Evolutionary conservation across 2,888 invertebrate species (phyloP).

Genomic region (Dasysyrphus tricinctus): DNA sequence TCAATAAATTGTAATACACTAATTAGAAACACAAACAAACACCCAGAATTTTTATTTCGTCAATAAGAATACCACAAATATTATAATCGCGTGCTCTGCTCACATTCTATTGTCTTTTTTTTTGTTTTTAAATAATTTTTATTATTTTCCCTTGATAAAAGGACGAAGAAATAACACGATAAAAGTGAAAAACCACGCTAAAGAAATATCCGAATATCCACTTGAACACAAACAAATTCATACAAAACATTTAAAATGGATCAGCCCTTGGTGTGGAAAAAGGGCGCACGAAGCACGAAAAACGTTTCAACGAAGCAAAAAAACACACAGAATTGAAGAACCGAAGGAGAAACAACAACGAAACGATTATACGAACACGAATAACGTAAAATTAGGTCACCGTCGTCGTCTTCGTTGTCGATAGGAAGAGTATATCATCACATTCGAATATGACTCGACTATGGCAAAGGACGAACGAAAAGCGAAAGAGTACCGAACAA

Average conservation of each 20-base stretch:
- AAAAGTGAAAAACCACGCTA: constrained; percentile 39
- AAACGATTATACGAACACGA: constrained; percentile 56
- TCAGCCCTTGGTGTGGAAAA: constrained; percentile 23
- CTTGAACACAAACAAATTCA: constrained; percentile 15
- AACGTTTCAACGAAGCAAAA: constrained; percentile 33
- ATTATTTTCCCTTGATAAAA: constrained; percentile 29
- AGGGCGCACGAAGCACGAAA: constrained; percentile 33
- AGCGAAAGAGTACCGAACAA: constrained; percentile 52
- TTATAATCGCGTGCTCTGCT: constrained; percentile 61
- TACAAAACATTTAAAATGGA: constrained; percentile 40
- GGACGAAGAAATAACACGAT: constrained; percentile 49
- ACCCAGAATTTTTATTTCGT: constrained; percentile 43
- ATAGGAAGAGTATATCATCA: constrained; percentile 60
- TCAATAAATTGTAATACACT: constrained; percentile 36
- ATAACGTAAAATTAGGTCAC: constrained; percentile 71
- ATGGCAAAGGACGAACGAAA: constrained; percentile 39
- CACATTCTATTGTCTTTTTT: constrained; percentile 37
- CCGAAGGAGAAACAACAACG: constrained; percentile 35
- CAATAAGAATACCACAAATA: constrained; percentile 52
- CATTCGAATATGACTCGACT: constrained; percentile 22
- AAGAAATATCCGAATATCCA: constrained; percentile 37
- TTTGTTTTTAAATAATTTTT: constrained; percentile 11
- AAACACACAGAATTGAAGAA: constrained; percentile 31
- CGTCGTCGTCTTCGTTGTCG: constrained; percentile 22
- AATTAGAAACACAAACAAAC: constrained; percentile 27